Conservation (phyloP, 2,888 invertebrate genomes). For the Tetragnatha montana region DNA sequence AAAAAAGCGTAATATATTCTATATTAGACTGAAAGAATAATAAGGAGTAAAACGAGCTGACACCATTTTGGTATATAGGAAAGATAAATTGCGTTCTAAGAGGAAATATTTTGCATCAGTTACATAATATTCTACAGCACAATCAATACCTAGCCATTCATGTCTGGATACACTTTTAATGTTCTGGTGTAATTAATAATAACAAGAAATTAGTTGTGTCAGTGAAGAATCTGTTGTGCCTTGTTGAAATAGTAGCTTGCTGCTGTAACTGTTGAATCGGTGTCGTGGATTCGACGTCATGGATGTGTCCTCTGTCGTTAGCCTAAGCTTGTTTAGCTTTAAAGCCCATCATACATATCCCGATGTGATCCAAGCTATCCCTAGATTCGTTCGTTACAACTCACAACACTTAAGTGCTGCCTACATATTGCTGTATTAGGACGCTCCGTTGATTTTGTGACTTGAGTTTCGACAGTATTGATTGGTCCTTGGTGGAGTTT, state of each 20-base stretch:
- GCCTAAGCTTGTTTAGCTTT: slow-evolving; percentile 21
- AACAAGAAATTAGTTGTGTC: slow-evolving; percentile 41
- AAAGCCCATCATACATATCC: slow-evolving; percentile 3
- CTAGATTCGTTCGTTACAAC: background rate
- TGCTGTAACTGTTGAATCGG: slow-evolving; percentile 34
- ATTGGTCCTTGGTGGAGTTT: background rate
- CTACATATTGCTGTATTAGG: background rate
- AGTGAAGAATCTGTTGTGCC: slow-evolving; percentile 62
- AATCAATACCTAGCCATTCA: slow-evolving; percentile 49
- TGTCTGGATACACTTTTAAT: slow-evolving; percentile 38
- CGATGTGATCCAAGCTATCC: slow-evolving; percentile 19
- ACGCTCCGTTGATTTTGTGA: background rate
- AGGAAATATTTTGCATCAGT: slow-evolving; percentile 41
- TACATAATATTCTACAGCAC: slow-evolving; percentile 41
- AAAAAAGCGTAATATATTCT: background rate
- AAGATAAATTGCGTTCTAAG: slow-evolving; percentile 8
- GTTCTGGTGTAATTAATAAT: background rate
- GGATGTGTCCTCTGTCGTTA: slow-evolving; percentile 12
- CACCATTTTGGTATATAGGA: background rate
- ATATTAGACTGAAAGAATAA: background rate
- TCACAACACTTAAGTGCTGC: background rate
- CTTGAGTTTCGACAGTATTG: background rate
- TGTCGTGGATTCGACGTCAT: slow-evolving; percentile 24
- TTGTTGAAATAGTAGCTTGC: slow-evolving; percentile 58
- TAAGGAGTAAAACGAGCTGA: background rate